Base-by-base conservation (phyloP, 2,113 vertebrate species). In the Pongo pygmaeus region DNA sequence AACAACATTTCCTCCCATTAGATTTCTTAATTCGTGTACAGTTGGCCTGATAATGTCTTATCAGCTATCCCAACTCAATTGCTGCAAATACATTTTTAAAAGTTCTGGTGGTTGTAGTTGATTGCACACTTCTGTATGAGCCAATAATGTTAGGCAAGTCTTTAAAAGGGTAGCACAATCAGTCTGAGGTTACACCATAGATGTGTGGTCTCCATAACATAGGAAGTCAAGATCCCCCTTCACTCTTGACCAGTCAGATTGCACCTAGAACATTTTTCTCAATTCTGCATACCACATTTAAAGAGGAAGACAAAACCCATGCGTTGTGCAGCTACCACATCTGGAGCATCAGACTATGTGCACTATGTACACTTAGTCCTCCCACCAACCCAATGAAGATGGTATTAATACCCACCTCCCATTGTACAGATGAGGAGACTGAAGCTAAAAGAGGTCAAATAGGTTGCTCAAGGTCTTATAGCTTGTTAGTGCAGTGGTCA, bases 81-180 rank as follows among this genome's bases (percentile, higher is more conserved):
- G 67, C 48, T 75, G 16, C 11, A 75, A 13, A 30, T 64, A 64
- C 27, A 64, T 64, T 75, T 81, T 94, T 2, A 74, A 84, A 96
- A 96, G 27, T 72, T 70, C 30, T 72, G 70, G 80, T 89, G 46
- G 70, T 79, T 87, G 5, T 67, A 91, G 50, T 52, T 89, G 43
- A 95, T 92, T 90, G 77, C 92, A 94, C 75, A 80, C 35, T 96
- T 95, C 59, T 92, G 6, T 87, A 93, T 96, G 86, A 88, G 52
- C 92, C 89, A 92, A 92, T 93, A 86, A 85, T 75, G 32, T 97
- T 78, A 84, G 8, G 61, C 55, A 96, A 97, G 52, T 70, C 43
- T 85, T 91, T 89, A 20, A 61, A 81, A 92, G n/a, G 22, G 64
- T 91, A 92, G 61, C 86, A 97, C n/a, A 94, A 46, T 92, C 30